Evolutionary conservation across 1,140 invertebrate genomes (phyloP).

Genomic region (Drosophila bocki): DNA sequence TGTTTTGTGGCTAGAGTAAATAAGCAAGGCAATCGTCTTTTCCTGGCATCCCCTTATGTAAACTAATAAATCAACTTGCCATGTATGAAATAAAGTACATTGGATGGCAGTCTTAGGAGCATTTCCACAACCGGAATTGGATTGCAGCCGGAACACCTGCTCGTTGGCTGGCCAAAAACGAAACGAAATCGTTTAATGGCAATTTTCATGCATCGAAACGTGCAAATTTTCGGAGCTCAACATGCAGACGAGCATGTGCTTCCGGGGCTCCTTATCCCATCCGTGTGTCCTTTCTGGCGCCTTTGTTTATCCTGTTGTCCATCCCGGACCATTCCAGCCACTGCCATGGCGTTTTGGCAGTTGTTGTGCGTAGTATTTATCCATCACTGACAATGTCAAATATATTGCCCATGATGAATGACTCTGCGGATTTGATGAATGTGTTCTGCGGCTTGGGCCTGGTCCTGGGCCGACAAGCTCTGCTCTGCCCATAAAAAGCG

Average conservation of each 20-base stretch:
- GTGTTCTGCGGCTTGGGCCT: slow-evolving; percentile 78
- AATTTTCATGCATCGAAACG: slow-evolving; percentile 75
- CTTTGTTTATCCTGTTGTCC: slow-evolving; percentile 49
- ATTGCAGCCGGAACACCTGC: slow-evolving; percentile 43
- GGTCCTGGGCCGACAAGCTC: slow-evolving; percentile 34
- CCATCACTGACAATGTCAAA: slow-evolving; percentile 83
- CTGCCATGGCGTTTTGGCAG: slow-evolving; percentile 31
- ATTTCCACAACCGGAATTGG: slow-evolving; percentile 22
- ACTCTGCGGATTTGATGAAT: slow-evolving; percentile 82
- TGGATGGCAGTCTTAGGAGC: slow-evolving; percentile 14
- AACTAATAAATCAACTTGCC: slow-evolving; percentile 42
- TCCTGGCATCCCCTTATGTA: slow-evolving; percentile 3
- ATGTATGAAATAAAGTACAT: slow-evolving; percentile 35
- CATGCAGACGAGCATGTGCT: slow-evolving; percentile 65
- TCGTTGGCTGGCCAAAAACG: slow-evolving; percentile 27
- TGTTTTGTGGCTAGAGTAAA: slow-evolving; percentile 5
- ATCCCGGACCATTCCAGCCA: slow-evolving; percentile 1
- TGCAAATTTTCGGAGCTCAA: slow-evolving; percentile 58
- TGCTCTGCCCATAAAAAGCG: slow-evolving; percentile 39
- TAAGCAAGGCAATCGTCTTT: slow-evolving; percentile 4
- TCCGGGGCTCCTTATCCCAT: slow-evolving; percentile 59
- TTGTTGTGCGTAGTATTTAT: slow-evolving; percentile 75
- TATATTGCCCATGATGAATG: slow-evolving; percentile 83
- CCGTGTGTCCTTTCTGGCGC: slow-evolving; percentile 23
- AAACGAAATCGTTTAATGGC: slow-evolving; percentile 53